phyloP scores from a whole-genome alignment of 2,113 vertebrate genomes.

The Cacatua alba region DNA sequence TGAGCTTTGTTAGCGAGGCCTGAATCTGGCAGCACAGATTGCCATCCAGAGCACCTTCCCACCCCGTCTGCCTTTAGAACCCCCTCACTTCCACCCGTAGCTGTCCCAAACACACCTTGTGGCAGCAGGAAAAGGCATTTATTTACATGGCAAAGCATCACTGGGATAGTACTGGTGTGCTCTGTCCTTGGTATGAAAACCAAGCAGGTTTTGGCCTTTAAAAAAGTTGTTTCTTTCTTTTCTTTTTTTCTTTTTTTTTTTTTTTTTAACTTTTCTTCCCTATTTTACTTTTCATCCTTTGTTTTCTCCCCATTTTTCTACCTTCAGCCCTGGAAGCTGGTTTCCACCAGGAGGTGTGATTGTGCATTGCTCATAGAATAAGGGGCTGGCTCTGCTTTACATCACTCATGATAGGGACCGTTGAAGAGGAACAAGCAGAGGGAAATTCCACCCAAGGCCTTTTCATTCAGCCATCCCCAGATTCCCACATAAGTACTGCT shows the following conservation, averaged over 20 bases:
- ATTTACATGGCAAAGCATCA: neutral
- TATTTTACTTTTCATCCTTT: neutral
- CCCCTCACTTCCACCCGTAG: neutral
- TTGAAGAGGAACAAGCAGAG: neutral
- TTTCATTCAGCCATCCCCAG: neutral
- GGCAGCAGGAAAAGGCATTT: neutral
- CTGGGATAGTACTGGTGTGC: neutral
- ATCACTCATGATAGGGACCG: rapidly evolving
- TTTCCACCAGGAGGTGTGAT: neutral
- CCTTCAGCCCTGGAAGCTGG: neutral
- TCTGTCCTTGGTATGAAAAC: neutral
- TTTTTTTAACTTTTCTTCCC: neutral
- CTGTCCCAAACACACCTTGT: neutral
- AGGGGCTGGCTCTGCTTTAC: neutral
- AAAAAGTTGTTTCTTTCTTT: neutral
- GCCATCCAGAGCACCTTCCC: neutral
- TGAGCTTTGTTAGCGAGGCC: neutral
- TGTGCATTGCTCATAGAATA: neutral
- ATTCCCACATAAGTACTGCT: neutral
- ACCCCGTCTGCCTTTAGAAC: neutral
- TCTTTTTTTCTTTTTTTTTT: too few species aligned
- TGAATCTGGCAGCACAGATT: neutral
- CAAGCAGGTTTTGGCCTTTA: neutral
- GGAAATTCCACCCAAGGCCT: neutral
- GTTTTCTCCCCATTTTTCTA: neutral